phyloP scores from a whole-genome alignment of 1,140 invertebrate genomes.

The Anastrepha obliqua region DNA sequence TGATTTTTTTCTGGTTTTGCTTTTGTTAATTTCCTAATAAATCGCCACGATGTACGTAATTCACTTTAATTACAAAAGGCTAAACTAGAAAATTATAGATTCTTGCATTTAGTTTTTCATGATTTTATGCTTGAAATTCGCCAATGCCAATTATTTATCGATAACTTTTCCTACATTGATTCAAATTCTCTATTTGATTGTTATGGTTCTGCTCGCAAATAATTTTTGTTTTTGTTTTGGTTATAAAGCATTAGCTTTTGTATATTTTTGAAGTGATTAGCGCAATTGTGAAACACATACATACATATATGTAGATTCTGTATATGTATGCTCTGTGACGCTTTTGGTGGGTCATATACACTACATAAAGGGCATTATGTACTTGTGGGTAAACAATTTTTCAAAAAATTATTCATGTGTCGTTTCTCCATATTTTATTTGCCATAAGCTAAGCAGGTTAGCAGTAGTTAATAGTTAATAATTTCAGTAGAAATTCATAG shows the following conservation, averaged over 20 bases:
- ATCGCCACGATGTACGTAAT: neutral
- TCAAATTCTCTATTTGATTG: conserved; percentile 5
- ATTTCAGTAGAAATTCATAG: too few relatives aligned
- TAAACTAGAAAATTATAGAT: neutral
- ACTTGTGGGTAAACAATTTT: too few relatives aligned
- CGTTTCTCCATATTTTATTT: too few relatives aligned
- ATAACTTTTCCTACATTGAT: neutral
- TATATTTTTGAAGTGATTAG: neutral
- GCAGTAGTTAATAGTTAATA: too few relatives aligned
- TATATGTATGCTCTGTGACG: neutral
- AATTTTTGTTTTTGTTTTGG: neutral
- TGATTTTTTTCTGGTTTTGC: conserved; percentile 35
- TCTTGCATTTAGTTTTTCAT: neutral
- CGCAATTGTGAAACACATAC: neutral
- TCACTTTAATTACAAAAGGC: conserved; percentile 9
- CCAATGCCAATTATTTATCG: neutral
- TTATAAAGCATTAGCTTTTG: neutral
- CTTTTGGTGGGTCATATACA: neutral
- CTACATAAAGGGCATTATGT: neutral
- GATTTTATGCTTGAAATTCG: neutral
- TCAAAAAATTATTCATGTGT: too few relatives aligned
- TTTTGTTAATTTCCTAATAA: conserved; percentile 56
- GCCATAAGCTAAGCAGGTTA: too few relatives aligned
- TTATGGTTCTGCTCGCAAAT: conserved; percentile 12
- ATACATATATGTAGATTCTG: too few relatives aligned